Evolutionary conservation across 2,113 vertebrate genomes (phyloP), one percentile per base, ranked within the genome.

Genomic region (Otocyon megalotis): DNA sequence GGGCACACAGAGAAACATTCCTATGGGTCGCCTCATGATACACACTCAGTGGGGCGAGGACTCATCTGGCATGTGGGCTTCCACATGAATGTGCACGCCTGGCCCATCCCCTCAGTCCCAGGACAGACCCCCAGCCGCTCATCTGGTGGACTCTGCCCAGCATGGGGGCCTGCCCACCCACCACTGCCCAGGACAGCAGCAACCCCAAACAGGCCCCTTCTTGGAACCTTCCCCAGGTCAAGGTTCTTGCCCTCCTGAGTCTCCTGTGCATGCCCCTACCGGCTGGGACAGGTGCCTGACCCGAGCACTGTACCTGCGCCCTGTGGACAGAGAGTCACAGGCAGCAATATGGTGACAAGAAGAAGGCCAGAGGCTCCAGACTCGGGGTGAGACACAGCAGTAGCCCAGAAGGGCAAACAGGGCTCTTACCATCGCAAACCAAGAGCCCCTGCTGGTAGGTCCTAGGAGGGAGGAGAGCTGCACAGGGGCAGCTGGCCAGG

Each of bases 261-360:
- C 56, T n/a, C 56, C 60, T 48, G 20, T 22, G 48, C 0, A 2
- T 3, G 58, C 0, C 72, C 50, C 60, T 1, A 50, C 8, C 14
- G 26, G 37, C 15, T 0, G 16, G 22, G 19, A 79, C 53, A n/a
- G 90, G 50, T 43, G 79, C 19, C 35, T 17, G 15, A n/a, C 53
- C 16, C 2, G 3, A 91, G 77, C 8, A 1, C 4, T 0, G 17
- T 0, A 15, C 19, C 43, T 8, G 10, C 5, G 19, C 22, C 80
- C 32, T 12, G 53, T 22, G 53, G 35, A 35, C 54, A 26, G 67
- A 48, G 14, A 17, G 37, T 30, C 1, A 0, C 54, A 28, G 80
- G 90, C n/a, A 80, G 89, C 62, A 24, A 3, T 17, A 26, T 15
- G 32, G 16, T 2, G 5, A 63, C 1, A 8, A 2, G 56, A 22